These are phyloP conservation scores for Cynodonichthys magdalenae DNA, from an alignment of 2,797 vertebrate species.

Conservation along the genomic window DNA sequence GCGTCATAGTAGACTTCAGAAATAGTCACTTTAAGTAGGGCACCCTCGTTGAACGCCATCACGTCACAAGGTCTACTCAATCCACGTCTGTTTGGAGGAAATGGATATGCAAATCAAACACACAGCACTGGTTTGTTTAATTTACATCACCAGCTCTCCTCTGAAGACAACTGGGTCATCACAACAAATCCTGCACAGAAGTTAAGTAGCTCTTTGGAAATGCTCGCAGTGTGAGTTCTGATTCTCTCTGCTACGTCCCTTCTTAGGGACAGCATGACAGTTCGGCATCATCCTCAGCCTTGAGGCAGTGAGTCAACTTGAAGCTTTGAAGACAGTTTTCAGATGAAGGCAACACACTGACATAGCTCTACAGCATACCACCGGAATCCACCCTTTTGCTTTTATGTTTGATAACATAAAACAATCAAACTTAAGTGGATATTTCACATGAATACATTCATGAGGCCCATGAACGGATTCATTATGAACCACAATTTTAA, in stretches of 20 bases:
- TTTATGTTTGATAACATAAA: constrained; percentile 32
- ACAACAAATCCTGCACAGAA: constrained; percentile 66
- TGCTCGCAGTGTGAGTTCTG: constrained; percentile 54
- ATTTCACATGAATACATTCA: constrained; percentile 37
- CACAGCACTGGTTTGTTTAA: constrained; percentile 31
- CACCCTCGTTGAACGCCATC: background rate
- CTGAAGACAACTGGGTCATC: constrained; percentile 67
- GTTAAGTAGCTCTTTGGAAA: constrained; percentile 53
- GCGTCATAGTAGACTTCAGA: constrained; percentile 31
- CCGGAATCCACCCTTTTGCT: background rate
- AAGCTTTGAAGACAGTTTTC: constrained; percentile 53
- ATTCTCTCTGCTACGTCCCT: constrained; percentile 53
- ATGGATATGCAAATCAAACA: constrained; percentile 41
- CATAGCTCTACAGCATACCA: constrained; percentile 14
- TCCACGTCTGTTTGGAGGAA: constrained; percentile 28
- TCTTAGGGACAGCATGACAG: constrained; percentile 55
- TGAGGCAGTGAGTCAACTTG: constrained; percentile 26
- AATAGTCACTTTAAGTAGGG: constrained; percentile 8
- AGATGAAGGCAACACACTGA: constrained; percentile 16
- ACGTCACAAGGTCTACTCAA: constrained; percentile 12
- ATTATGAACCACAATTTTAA: constrained; percentile 3
- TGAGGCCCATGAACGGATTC: constrained; percentile 16
- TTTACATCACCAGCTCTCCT: constrained; percentile 36
- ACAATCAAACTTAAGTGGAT: constrained; percentile 19
- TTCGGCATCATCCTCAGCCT: constrained; percentile 56